Base-by-base conservation (phyloP, 2,888 invertebrate species). In the Aproaerema taeniolella region DNA sequence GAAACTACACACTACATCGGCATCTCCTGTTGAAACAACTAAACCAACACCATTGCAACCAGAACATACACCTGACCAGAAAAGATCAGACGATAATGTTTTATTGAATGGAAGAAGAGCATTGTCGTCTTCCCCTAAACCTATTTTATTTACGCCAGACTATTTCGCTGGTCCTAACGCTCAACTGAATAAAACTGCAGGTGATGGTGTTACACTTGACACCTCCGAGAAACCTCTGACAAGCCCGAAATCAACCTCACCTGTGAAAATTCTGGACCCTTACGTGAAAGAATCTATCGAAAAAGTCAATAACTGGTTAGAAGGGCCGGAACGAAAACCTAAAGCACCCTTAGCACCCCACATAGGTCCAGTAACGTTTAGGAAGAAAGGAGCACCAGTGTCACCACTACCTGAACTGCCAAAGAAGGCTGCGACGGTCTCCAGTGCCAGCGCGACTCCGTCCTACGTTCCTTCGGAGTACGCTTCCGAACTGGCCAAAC, bases 231-330 rank as follows among this genome's bases (percentile, higher is more conserved):
- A n/a, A n/a, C n/a, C n/a, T n/a, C n/a, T n/a, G n/a, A n/a, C n/a
- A n/a, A n/a, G n/a, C n/a, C n/a, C n/a, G n/a, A n/a, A n/a, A n/a
- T n/a, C n/a, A n/a, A n/a, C n/a, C n/a, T n/a, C n/a, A n/a, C n/a
- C n/a, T n/a, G n/a, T n/a, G n/a, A n/a, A n/a, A n/a, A n/a, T n/a
- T n/a, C n/a, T 28, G n/a, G 55, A 61, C 26, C 50, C 53, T 0
- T 42, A 50, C 11, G 32, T 63, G 0, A 50, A 58, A 41, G 49
- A 56, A n/a, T 68, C 70, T 0, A 64, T 68, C 3, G 47, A 55
- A 0, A 71, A 69, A 42, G 73, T 73, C 0, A 65, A 52, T 1
- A 49, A 47, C 4, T 73, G 73, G 73, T 37, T 73, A 0, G 49
- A 53, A 8, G 45, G 50, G 12, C 46, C 50, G 7, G 41, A 47